phyloP scores from a whole-genome alignment of 2,888 invertebrate genomes.

The Drosophila neotestacea region DNA sequence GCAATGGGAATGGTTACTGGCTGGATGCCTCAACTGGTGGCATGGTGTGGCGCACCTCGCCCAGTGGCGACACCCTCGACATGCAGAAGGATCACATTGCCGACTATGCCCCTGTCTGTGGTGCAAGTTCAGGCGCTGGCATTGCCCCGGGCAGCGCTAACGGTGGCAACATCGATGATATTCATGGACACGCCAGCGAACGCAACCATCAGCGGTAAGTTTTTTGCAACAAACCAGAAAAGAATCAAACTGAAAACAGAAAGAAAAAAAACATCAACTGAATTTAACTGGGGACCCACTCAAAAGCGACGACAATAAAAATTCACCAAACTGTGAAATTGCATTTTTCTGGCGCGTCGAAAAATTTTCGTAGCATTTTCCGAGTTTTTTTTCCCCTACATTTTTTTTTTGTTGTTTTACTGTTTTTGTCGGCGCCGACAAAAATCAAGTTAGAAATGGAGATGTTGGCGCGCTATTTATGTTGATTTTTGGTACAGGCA shows the following conservation, averaged over 20 bases:
- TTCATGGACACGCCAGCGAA: constrained; percentile 72
- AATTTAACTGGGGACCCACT: constrained; percentile 51
- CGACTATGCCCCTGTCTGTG: constrained; percentile 85
- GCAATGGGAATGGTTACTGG: constrained; percentile 85
- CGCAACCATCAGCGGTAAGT: constrained; percentile 83
- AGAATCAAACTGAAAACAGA: background rate
- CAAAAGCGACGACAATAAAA: constrained; percentile 81
- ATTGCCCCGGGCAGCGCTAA: constrained; percentile 54
- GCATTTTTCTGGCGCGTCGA: constrained; percentile 79
- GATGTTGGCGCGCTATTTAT: constrained; percentile 79
- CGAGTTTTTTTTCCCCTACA: constrained; percentile 13
- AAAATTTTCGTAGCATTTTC: constrained; percentile 39
- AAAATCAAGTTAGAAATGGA: constrained; percentile 80
- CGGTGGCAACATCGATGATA: constrained; percentile 66
- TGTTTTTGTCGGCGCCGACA: constrained; percentile 37
- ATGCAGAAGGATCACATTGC: constrained; percentile 85
- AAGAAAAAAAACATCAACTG: constrained; percentile 3
- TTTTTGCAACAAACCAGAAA: constrained; percentile 32
- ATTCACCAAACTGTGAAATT: constrained; percentile 82
- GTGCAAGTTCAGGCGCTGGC: constrained; percentile 67
- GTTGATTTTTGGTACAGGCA: constrained; percentile 69
- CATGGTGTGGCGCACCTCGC: constrained; percentile 85
- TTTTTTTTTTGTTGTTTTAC: constrained; percentile 22
- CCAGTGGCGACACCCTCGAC: constrained; percentile 83
- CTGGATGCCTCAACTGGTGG: constrained; percentile 85